Conservation (phyloP, 2,888 invertebrate species). For the Cyclophora albipunctata region DNA sequence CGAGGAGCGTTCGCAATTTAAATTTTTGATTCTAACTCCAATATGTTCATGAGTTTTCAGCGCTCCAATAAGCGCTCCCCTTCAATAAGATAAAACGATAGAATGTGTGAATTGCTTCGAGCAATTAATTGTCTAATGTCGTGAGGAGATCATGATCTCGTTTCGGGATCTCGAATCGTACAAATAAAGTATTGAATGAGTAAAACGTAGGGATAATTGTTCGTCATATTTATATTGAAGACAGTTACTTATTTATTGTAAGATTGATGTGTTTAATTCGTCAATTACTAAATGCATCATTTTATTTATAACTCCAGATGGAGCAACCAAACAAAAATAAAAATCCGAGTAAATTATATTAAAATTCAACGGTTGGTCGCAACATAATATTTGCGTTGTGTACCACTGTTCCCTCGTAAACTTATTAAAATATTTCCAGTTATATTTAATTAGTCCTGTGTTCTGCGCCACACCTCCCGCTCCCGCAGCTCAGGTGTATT, state of each 20-base stretch:
- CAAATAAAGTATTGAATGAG: not conserved
- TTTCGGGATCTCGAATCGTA: conserved; percentile 26
- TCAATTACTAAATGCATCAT: no score
- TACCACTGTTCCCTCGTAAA: conserved; percentile 57
- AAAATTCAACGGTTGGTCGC: conserved; percentile 64
- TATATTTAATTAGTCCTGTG: conserved; percentile 67
- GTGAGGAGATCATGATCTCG: conserved; percentile 49
- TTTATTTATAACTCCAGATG: no score
- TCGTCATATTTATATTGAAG: no score
- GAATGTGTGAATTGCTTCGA: conserved; percentile 37
- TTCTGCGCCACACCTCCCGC: conserved; percentile 57
- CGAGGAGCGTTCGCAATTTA: conserved; percentile 58
- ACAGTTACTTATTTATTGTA: no score
- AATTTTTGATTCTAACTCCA: conserved; percentile 56
- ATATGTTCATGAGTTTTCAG: conserved; percentile 34
- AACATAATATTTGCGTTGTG: conserved; percentile 65
- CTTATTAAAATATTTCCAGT: conserved; percentile 73
- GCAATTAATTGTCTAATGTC: conserved; percentile 27
- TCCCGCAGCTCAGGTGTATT: conserved; percentile 53
- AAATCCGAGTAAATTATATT: conserved; percentile 70
- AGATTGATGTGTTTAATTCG: no score
- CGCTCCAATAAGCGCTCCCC: conserved; percentile 44
- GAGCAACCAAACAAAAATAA: conserved; percentile 47
- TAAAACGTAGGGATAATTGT: not conserved
- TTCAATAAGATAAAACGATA: conserved; percentile 48